Percentiles rank a stretch among this genome's conserved stretches.
These are phyloP conservation scores for Triplophysa dalaica DNA, from an alignment of 2,113 vertebrate species.

Conservation along the genomic window DNA sequence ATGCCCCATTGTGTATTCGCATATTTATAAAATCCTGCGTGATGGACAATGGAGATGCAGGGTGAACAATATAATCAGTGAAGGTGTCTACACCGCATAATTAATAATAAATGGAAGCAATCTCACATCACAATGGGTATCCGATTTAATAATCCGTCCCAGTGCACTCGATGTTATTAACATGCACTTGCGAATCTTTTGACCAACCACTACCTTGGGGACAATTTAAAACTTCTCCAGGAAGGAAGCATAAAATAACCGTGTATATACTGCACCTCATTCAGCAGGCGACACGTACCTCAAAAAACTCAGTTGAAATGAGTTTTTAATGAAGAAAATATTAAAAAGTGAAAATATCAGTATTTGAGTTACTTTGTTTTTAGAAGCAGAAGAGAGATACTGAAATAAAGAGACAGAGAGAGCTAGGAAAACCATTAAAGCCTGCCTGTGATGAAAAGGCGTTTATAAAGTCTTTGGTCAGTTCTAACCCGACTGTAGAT, in stretches of 20 bases:
- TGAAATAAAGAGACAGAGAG: not conserved
- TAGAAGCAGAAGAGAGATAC: not conserved
- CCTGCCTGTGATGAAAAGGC: constrained; percentile 10
- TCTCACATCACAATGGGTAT: too few species aligned
- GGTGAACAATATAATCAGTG: too few species aligned
- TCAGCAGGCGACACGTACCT: not conserved
- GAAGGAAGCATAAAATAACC: not conserved
- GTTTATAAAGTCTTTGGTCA: constrained; percentile 35
- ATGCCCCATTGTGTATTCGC: too few species aligned
- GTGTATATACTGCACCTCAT: not conserved
- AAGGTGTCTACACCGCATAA: too few species aligned
- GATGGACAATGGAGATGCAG: too few species aligned
- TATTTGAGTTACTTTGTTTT: not conserved
- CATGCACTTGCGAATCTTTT: not conserved
- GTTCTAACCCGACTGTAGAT: constrained; percentile 25
- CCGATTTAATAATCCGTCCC: too few species aligned
- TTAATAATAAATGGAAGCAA: too few species aligned
- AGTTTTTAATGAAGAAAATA: constrained; percentile 1
- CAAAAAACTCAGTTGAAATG: not conserved
- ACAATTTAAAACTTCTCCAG: not conserved
- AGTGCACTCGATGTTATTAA: not conserved
- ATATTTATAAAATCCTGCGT: too few species aligned
- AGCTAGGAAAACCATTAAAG: constrained; percentile 12
- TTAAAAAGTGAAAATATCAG: constrained; percentile 10
- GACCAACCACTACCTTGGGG: not conserved